phyloP scores from a whole-genome alignment of 2,797 vertebrate species.

The Psittacula derbiana region DNA sequence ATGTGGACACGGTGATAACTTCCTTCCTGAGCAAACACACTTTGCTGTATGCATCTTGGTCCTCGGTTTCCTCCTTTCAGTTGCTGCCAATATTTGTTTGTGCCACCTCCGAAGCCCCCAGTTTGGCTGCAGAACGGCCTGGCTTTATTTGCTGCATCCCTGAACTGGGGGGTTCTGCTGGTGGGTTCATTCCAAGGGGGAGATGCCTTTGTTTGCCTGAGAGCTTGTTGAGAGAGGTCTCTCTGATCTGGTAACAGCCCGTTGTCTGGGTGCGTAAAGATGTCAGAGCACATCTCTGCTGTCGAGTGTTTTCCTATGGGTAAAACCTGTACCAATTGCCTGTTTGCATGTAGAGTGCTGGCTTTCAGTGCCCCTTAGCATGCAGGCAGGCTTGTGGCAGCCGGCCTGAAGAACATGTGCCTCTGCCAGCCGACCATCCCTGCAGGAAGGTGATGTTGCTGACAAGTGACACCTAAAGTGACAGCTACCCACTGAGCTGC shows the following conservation, averaged over 20 bases:
- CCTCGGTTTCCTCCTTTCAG: constrained; percentile 36
- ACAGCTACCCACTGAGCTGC: neutral
- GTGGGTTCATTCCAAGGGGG: neutral
- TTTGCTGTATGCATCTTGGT: neutral
- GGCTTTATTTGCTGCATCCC: neutral
- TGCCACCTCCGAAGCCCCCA: neutral
- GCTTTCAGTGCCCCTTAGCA: neutral
- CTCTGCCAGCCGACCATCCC: neutral
- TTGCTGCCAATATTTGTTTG: neutral
- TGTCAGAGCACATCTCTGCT: neutral
- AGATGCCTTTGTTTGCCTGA: neutral
- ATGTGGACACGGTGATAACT: constrained; percentile 52
- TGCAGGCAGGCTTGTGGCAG: neutral
- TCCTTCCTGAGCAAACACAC: constrained; percentile 57
- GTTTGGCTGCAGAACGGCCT: neutral
- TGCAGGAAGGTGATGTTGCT: neutral
- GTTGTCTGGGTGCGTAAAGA: too few species aligned
- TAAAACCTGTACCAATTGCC: neutral
- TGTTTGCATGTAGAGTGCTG: neutral
- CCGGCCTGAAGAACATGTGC: neutral
- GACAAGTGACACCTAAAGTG: neutral
- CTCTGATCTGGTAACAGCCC: accelerated
- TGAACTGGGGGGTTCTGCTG: neutral
- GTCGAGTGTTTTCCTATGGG: accelerated
- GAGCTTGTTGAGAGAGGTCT: neutral